A percentile compares a stretch with the other conserved stretches of the same genome.
phyloP scores from a whole-genome alignment of 2,113 vertebrate genomes.

The Sander vitreus region DNA sequence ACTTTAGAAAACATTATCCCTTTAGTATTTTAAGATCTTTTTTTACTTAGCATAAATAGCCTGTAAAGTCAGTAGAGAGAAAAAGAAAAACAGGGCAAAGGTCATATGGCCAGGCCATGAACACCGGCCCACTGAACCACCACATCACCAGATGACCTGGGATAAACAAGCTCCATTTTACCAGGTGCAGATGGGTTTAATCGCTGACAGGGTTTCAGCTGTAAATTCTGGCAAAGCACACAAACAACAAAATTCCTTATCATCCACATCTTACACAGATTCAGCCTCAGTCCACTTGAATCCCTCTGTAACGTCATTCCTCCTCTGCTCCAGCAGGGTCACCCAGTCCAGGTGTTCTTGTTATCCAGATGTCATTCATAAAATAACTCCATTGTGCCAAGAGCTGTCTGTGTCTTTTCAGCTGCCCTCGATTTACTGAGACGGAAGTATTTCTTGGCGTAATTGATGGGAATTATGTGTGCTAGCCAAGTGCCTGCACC shows the following conservation, averaged over 20 bases:
- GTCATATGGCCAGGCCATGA: constrained; percentile 23
- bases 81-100: constrained; percentile 27
- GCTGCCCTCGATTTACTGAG: constrained; percentile 73
- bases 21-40: neutral
- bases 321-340: constrained; percentile 64
- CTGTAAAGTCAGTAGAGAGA: neutral
- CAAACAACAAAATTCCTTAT: constrained; percentile 51
- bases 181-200: constrained; percentile 55
- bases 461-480: constrained; percentile 74
- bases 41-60: neutral
- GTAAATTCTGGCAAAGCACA: constrained; percentile 49
- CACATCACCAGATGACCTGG: constrained; percentile 50
- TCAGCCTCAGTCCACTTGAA: constrained; percentile 18
- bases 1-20: neutral
- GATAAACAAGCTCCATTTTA: constrained; percentile 48
- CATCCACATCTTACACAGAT: constrained; percentile 29
- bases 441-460: constrained; percentile 72
- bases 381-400: constrained; percentile 71
- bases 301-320: constrained; percentile 17
- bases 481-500: constrained; percentile 64
- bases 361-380: constrained; percentile 79
- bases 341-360: constrained; percentile 74
- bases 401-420: constrained; percentile 72
- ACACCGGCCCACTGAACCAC: constrained; percentile 13
- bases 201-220: constrained; percentile 51